A percentile compares a stretch with the other conserved stretches of the same genome.
These are phyloP conservation scores for Noctua janthe DNA, from an alignment of 2,888 invertebrate species.

Conservation along the genomic window DNA sequence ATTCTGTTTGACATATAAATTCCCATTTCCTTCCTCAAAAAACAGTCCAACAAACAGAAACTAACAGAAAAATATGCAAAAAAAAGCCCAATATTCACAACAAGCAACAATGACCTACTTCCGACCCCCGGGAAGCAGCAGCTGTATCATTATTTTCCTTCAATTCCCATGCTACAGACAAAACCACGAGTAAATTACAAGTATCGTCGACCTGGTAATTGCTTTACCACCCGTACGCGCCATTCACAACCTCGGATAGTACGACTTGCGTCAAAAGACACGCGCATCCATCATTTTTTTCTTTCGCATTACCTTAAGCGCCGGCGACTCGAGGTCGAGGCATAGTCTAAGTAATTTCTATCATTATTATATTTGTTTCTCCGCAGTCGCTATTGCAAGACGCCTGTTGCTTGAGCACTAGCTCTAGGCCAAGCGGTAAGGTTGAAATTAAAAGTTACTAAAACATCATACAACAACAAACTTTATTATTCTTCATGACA, in stretches of 20 bases:
- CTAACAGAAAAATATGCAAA: slow-evolving; percentile 4
- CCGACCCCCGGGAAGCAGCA: slow-evolving; percentile 46
- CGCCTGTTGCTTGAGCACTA: background rate
- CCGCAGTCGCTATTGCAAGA: background rate
- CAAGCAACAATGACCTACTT: slow-evolving; percentile 58
- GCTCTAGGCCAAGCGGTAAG: background rate
- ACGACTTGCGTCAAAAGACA: background rate
- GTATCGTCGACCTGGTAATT: slow-evolving; percentile 14
- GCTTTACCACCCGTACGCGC: background rate
- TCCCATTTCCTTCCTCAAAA: background rate
- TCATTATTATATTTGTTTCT: background rate
- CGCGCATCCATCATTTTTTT: background rate
- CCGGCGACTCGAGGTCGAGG: background rate
- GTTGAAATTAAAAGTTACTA: background rate
- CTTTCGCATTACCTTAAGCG: background rate
- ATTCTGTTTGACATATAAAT: background rate
- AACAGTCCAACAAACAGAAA: background rate
- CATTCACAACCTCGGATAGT: background rate
- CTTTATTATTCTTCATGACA: background rate
- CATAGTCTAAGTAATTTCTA: background rate
- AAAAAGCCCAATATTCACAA: slow-evolving; percentile 11
- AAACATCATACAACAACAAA: background rate
- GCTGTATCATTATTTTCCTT: slow-evolving; percentile 61
- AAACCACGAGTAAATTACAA: slow-evolving; percentile 63
- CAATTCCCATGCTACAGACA: slow-evolving; percentile 52